A percentile compares a stretch with the other conserved stretches of the same genome.
Evolutionary conservation across 2,797 vertebrate species (phyloP).

Genomic region (Enteromius argenteus): DNA sequence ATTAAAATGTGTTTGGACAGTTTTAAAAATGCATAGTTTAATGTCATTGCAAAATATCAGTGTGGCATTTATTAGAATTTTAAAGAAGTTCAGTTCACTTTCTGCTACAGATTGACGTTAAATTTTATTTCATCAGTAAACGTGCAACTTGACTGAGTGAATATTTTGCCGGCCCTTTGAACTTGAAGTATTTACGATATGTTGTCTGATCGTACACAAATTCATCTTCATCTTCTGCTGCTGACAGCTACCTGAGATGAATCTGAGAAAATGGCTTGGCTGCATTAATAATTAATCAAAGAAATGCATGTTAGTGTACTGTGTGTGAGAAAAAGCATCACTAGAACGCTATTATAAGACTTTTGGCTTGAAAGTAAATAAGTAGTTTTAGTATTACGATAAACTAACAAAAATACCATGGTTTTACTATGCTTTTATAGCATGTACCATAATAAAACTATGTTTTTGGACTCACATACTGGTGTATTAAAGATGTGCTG

Average conservation of each 20-base stretch:
- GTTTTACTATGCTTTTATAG: background rate
- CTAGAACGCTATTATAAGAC: background rate
- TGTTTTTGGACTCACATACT: background rate
- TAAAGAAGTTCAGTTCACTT: background rate
- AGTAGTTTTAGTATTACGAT: background rate
- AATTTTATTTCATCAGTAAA: constrained; percentile 3
- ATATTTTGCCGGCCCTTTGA: background rate
- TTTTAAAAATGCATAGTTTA: background rate
- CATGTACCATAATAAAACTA: background rate
- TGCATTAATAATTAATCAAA: constrained; percentile 75
- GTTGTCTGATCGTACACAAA: background rate
- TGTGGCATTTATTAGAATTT: background rate
- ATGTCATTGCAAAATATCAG: background rate
- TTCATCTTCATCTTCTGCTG: constrained; percentile 18
- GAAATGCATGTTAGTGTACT: constrained; percentile 30
- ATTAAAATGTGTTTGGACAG: background rate
- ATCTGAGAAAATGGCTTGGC: constrained; percentile 30
- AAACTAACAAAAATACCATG: background rate
- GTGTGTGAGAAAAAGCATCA: constrained; percentile 2
- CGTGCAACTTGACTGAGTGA: background rate
- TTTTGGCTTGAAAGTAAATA: background rate
- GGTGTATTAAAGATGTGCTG: background rate
- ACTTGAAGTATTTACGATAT: constrained; percentile 5
- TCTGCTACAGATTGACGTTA: background rate
- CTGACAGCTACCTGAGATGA: constrained; percentile 29